phyloP scores from a whole-genome alignment of 2,888 invertebrate genomes.

The Xanthia togata region DNA sequence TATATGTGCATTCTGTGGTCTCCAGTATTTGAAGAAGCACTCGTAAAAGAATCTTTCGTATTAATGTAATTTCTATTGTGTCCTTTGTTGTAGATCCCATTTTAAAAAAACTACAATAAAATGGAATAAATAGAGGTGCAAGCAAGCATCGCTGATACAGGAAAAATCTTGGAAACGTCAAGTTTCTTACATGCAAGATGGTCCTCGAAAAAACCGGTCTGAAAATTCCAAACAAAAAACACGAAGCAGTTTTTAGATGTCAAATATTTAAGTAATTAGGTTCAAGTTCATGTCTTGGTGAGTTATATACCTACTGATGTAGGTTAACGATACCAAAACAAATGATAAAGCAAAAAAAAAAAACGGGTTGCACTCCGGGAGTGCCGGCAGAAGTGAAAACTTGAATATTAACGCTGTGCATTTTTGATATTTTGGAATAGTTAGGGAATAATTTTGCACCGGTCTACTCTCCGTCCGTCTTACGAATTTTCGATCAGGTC shows the following conservation, averaged over 20 bases:
- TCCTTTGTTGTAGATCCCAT: not conserved
- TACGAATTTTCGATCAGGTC: no score
- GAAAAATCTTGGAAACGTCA: slow-evolving; percentile 7
- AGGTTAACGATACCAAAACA: slow-evolving; percentile 6
- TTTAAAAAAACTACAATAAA: not conserved
- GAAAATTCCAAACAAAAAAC: slow-evolving; percentile 15
- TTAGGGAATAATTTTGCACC: no score
- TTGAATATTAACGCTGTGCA: no score
- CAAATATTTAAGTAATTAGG: slow-evolving; percentile 31
- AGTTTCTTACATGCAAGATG: slow-evolving; percentile 1
- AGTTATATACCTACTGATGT: not conserved
- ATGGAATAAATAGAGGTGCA: not conserved
- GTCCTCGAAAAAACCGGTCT: slow-evolving; percentile 10
- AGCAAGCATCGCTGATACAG: not conserved
- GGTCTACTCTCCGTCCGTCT: no score
- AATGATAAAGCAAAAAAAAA: not conserved
- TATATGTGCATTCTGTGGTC: not conserved
- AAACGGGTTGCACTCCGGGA: no score
- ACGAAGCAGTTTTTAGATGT: not conserved
- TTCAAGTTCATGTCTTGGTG: slow-evolving; percentile 7
- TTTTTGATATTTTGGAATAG: no score
- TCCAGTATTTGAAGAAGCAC: not conserved
- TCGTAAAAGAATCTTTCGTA: not conserved
- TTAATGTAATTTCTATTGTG: not conserved
- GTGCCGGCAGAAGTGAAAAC: no score